phyloP scores from a whole-genome alignment of 1,140 invertebrate genomes.

The Formica exsecta region DNA sequence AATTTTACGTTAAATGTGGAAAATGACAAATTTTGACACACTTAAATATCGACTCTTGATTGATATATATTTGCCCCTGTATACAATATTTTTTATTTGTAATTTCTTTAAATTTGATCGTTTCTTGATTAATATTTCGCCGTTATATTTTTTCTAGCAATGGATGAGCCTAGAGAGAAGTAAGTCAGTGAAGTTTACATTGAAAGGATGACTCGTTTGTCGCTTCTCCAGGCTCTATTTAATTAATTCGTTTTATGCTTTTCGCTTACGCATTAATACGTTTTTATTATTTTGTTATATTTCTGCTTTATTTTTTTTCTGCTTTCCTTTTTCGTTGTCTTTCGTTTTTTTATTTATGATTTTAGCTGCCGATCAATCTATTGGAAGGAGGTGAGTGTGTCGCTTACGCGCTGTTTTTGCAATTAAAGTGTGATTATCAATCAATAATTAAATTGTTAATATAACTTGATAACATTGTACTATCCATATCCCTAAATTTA shows the following conservation, averaged over 20 bases:
- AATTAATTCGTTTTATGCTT: constrained; percentile 41
- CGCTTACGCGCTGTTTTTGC: constrained; percentile 42
- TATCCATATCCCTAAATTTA: background rate
- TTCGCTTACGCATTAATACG: constrained; percentile 22
- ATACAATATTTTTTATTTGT: background rate
- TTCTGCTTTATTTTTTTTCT: constrained; percentile 30
- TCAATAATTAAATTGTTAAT: background rate
- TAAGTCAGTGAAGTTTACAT: constrained; percentile 87
- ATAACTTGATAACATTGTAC: background rate
- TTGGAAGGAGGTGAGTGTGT: constrained; percentile 82
- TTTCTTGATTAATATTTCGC: constrained; percentile 37
- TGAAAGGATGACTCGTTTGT: constrained; percentile 72
- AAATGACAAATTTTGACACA: background rate
- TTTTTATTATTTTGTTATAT: constrained; percentile 8
- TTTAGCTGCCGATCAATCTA: constrained; percentile 83
- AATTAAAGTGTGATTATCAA: background rate
- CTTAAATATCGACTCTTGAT: background rate
- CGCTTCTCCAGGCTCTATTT: constrained; percentile 80
- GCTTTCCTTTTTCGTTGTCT: constrained; percentile 65
- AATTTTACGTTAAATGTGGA: background rate
- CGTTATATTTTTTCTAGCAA: constrained; percentile 88
- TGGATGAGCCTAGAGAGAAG: constrained; percentile 94
- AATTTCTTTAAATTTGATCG: background rate
- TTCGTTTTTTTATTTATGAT: constrained; percentile 78
- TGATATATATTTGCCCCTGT: background rate